These are phyloP conservation scores for Oreochromis spilurus DNA, from an alignment of 2,113 vertebrate genomes.

Conservation along the genomic window DNA sequence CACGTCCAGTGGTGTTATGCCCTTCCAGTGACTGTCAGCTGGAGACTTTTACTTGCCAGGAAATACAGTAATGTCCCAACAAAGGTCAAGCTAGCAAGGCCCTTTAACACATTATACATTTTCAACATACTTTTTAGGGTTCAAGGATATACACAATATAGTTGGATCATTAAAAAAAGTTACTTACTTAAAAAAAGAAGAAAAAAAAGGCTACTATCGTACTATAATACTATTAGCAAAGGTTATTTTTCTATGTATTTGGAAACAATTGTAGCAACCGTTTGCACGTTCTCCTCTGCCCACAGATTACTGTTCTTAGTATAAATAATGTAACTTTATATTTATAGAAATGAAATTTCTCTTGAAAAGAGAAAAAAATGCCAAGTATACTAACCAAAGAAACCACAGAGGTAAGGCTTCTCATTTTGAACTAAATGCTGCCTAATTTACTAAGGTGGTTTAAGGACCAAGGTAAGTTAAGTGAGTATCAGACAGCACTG, in stretches of 20 bases:
- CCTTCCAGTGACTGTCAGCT: neutral
- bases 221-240: neutral
- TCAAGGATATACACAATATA: neutral
- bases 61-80: neutral
- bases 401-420: neutral
- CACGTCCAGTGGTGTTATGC: neutral
- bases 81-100: neutral
- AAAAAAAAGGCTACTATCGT: neutral
- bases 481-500: accelerated
- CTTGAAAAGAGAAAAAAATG: neutral
- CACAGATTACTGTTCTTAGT: neutral
- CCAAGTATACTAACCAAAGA: neutral
- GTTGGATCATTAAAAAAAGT: neutral
- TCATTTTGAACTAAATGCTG: accelerated
- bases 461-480: neutral
- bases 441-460: neutral
- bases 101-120: neutral
- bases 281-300: neutral
- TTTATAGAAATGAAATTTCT: neutral
- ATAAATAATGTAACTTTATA: neutral
- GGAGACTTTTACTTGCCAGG: neutral
- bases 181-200: neutral
- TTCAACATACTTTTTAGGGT: neutral
- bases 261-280: neutral
- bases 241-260: neutral